Conservation (phyloP, 2,113 vertebrate species). For the Cyanocitta stelleri region DNA sequence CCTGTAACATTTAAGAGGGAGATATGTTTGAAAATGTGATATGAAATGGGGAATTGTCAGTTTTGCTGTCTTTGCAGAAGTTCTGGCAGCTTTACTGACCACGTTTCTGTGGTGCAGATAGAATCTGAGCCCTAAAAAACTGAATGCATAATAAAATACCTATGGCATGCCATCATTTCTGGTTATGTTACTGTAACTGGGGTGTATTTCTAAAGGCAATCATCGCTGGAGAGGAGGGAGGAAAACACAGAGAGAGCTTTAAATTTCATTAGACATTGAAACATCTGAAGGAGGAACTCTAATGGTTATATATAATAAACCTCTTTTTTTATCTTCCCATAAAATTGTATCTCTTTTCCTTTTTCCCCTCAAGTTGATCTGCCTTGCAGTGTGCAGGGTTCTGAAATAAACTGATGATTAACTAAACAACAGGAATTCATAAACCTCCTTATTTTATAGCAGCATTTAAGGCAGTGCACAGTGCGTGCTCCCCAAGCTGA, state of each 20-base stretch:
- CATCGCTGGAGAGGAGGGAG: neutral
- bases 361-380: neutral
- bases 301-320: neutral
- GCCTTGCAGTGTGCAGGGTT: neutral
- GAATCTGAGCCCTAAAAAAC: conserved; percentile 12
- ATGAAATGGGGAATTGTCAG: neutral
- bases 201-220: conserved; percentile 33
- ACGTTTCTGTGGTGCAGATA: neutral
- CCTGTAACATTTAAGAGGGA: neutral
- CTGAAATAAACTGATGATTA: neutral
- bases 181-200: conserved; percentile 10
- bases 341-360: neutral
- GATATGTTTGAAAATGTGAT: neutral
- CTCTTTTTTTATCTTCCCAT: conserved; percentile 1
- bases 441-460: conserved; percentile 24
- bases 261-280: conserved; percentile 43
- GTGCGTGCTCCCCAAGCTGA: neutral
- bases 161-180: conserved; percentile 16
- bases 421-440: conserved; percentile 6
- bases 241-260: neutral
- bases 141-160: conserved; percentile 40
- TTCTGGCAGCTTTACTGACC: conserved; percentile 22
- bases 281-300: conserved; percentile 13
- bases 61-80: conserved; percentile 30
- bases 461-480: neutral